These are phyloP conservation scores for Trichogramma pretiosum DNA, from an alignment of 1,140 invertebrate genomes.

Conservation along the genomic window DNA sequence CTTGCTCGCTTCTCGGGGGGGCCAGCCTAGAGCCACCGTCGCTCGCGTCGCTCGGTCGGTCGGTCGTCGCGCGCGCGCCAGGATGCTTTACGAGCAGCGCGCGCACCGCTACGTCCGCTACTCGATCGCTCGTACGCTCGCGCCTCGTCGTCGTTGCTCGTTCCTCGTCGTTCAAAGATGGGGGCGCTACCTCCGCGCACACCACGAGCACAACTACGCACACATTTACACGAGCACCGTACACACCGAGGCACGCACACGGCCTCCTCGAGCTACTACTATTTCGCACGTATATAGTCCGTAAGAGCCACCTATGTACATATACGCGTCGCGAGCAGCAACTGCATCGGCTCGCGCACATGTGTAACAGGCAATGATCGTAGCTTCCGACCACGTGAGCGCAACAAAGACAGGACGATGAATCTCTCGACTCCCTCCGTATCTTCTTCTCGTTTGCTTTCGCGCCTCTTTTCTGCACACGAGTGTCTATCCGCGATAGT, in stretches of 20 bases:
- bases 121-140: not conserved
- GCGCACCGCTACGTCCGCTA: not conserved
- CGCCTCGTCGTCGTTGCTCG: not conserved
- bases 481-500: too few species aligned
- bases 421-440: too few species aligned
- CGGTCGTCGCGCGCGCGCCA: constrained; percentile 24
- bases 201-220: not conserved
- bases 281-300: not conserved
- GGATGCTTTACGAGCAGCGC: too few species aligned
- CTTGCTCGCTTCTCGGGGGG: constrained; percentile 42
- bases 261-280: not conserved
- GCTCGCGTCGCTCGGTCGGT: constrained; percentile 28
- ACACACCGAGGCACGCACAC: too few species aligned
- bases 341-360: too few species aligned
- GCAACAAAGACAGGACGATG: too few species aligned
- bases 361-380: too few species aligned
- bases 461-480: too few species aligned
- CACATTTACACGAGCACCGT: not conserved
- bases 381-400: too few species aligned
- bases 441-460: too few species aligned
- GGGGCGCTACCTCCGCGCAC: not conserved
- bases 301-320: not conserved
- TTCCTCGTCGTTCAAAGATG: too few species aligned
- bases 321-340: not conserved
- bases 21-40: constrained; percentile 42